Conservation (phyloP, 64 coral and sea anemone genomes). For the Pocillopora damicornis region DNA sequence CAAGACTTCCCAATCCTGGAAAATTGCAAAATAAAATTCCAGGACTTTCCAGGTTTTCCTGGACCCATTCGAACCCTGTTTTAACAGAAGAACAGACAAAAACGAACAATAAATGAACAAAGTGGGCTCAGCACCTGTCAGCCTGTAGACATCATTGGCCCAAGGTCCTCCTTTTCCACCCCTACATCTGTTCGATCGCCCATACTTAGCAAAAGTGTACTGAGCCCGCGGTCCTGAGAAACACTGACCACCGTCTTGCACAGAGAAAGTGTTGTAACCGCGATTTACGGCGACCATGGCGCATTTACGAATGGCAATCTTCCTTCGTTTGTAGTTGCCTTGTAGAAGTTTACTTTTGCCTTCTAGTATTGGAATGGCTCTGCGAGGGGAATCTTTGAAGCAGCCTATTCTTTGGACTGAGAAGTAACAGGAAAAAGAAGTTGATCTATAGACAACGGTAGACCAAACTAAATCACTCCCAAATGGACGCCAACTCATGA, state of each 20-base stretch:
- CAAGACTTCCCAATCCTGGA: too few species aligned
- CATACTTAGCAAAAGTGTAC: conserved; percentile 20
- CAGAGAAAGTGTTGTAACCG: conserved; percentile 18
- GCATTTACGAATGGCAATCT: conserved; percentile 53
- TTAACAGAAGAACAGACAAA: not conserved
- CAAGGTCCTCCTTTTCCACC: conserved; percentile 27
- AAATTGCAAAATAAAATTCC: too few species aligned
- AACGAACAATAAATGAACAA: not conserved
- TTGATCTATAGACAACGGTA: not conserved
- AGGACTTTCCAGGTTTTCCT: too few species aligned
- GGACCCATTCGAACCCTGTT: not conserved
- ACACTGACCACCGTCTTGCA: conserved; percentile 39
- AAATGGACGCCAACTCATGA: too few species aligned
- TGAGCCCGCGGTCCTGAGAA: conserved; percentile 24
- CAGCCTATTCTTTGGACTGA: conserved; percentile 36
- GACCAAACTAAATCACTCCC: not conserved
- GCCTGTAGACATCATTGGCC: conserved; percentile 45
- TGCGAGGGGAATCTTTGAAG: conserved; percentile 18
- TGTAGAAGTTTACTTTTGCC: conserved; percentile 16
- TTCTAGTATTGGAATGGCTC: conserved; percentile 36
- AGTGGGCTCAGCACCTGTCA: conserved; percentile 6
- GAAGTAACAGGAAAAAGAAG: not conserved
- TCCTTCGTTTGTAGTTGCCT: conserved; percentile 21
- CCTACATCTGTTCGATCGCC: conserved; percentile 22
- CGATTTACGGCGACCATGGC: conserved; percentile 30